phyloP scores from a whole-genome alignment of 64 coral and sea anemone species.

The Stichodactyla mertensii region DNA sequence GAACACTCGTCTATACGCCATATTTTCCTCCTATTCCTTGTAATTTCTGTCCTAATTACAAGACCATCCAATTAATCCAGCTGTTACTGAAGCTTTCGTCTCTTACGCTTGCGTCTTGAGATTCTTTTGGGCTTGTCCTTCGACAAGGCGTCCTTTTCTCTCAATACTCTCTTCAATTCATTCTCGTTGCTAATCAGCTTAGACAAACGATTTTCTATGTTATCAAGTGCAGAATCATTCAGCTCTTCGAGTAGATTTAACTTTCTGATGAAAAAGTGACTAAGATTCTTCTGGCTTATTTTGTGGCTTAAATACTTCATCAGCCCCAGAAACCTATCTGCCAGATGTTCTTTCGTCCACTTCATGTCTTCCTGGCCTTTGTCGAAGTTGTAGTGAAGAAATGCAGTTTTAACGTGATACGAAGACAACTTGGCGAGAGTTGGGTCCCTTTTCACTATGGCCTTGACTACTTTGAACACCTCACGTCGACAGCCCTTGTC shows the following conservation, averaged over 20 bases:
- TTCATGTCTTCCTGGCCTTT: constrained; percentile 9
- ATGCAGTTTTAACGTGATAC: constrained; percentile 61
- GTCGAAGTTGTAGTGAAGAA: constrained; percentile 47
- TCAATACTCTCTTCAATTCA: neutral
- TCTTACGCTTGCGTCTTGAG: neutral
- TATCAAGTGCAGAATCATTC: constrained; percentile 6
- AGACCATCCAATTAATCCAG: neutral
- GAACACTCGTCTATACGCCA: too few species aligned
- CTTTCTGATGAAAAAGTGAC: constrained; percentile 35
- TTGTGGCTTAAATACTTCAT: constrained; percentile 23
- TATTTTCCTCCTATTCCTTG: too few species aligned
- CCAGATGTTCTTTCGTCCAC: constrained; percentile 15
- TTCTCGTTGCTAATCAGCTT: constrained; percentile 29
- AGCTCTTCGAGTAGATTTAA: constrained; percentile 42
- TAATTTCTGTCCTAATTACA: neutral
- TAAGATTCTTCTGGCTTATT: constrained; percentile 3
- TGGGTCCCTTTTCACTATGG: constrained; percentile 30
- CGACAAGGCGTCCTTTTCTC: too few species aligned
- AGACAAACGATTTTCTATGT: constrained; percentile 37
- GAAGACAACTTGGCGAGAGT: constrained; percentile 29
- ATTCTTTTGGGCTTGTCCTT: neutral
- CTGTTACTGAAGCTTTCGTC: neutral
- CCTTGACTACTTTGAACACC: constrained; percentile 36
- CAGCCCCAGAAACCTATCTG: constrained; percentile 30
- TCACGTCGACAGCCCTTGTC: constrained; percentile 44